Evolutionary conservation across 2,888 invertebrate species (phyloP), one percentile per base, ranked within the genome.

Genomic region (Epinotia demarniana): DNA sequence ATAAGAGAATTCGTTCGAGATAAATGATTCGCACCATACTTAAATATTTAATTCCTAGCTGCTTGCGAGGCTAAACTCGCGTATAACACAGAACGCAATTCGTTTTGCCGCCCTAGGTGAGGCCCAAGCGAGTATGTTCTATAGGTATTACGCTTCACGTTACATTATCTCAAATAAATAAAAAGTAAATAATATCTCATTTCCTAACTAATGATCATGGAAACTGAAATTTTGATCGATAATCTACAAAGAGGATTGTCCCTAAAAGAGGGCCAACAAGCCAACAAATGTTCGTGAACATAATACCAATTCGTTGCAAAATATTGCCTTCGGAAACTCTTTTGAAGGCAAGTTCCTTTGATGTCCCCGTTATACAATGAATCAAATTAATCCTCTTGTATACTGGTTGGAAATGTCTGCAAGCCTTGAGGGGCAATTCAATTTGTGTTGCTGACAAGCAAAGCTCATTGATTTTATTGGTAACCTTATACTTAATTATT

Each of bases 381-480:
- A 75, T 71, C 53, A 64, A 66, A 75, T 75, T 75, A 71, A 70
- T 70, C 70, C 64, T 64, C 70, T 75, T 71, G 75, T 75, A 58
- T 70, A 64, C 74, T 75, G 39, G 39, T 39, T 58, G 23, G 60
- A 66, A 60, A 64, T 18, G 43, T 71, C 70, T 71, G 70, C 49
- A 73, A 60, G 46, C 57, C 70, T 63, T 74, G 61, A 60, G 70
- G 46, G 64, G 70, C 70, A 66, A 75, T 75, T 66, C 64, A 75
- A 75, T 75, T 75, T 75, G 64, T 60, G 60, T 27, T 70, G 55
- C 74, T 75, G 70, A 66, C 75, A 60, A 70, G 58, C 62, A 60
- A 75, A 64, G 64, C 64, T 75, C 64, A 71, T 75, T 71, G 75
- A 75, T 75, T 70, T 71, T 75, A 70, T 75, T 75, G 70, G 49